Base-by-base conservation (phyloP, 2,797 vertebrate genomes). In the Ibycter americanus region DNA sequence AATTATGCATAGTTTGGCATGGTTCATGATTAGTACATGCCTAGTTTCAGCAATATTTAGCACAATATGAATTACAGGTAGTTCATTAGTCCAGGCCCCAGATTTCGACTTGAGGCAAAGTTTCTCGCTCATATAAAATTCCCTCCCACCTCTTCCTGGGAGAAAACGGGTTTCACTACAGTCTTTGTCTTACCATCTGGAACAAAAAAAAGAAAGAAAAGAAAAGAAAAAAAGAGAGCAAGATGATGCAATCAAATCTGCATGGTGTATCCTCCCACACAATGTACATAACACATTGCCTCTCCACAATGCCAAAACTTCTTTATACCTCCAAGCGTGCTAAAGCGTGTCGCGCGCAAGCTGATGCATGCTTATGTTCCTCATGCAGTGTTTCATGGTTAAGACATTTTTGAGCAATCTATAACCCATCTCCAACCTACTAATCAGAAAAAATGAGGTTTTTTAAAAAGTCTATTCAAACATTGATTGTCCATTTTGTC, bases 1-100 rank as follows among this genome's bases (percentile, higher is more conserved):
- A 93, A 97, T 97, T 96, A 95, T 94, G 93, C 94, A 94, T 95
- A 96, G 96, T 95, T 97, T 97, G 96, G 93, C 95, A 95, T 31
- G 8, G 81, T 71, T 89, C 40, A 23, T 79, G 89, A 97, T 97
- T 96, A 95, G 94, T 93, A 86, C 95, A 91, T 97, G 92, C 89
- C 96, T 97, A 54, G 94, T 84, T 97, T 93, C 96, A 97, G 92
- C 94, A 96, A 63, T 77, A 96, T 90, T 92, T 92, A 92, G 92
- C 56, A 93, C 96, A 96, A 82, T 94, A 27, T 94, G 93, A 93
- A 94, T 97, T 97, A 93, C 94, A 93, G 89, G 87, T 87, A 96
- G 91, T 88, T 96, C 92, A 96, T 97, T 94, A 95, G 90, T 42
- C 94, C 83, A 62, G 79, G 80, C 70, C 54, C 82, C 94, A 92